These are phyloP conservation scores for Fragum fragum DNA, from an alignment of 2,888 invertebrate species.

Conservation along the genomic window DNA sequence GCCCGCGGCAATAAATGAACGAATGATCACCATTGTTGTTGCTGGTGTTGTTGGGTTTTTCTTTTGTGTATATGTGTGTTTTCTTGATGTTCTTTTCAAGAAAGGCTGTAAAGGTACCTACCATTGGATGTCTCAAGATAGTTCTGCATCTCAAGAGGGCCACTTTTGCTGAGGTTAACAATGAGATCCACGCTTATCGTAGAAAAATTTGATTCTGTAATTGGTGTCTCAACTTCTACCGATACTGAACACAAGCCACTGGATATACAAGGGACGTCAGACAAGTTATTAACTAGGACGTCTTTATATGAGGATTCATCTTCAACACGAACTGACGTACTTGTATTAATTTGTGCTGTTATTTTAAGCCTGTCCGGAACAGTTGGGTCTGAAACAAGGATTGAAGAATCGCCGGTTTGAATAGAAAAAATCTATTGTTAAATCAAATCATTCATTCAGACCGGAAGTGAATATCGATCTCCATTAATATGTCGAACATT, in stretches of 20 bases:
- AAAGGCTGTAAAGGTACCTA: too few species aligned
- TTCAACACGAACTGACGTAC: background rate
- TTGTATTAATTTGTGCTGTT: background rate
- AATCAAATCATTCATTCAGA: too few species aligned
- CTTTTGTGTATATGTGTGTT: too few species aligned
- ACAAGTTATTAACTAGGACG: background rate
- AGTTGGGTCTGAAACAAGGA: slow-evolving; percentile 3
- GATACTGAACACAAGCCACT: background rate
- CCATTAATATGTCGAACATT: too few species aligned
- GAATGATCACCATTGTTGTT: too few species aligned
- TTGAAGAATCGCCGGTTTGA: too few species aligned
- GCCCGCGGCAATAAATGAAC: too few species aligned
- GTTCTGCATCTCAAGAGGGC: background rate
- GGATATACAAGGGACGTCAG: background rate
- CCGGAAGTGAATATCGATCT: too few species aligned
- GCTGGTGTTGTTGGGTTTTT: too few species aligned
- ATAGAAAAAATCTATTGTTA: too few species aligned
- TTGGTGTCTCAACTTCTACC: background rate
- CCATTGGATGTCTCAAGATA: background rate
- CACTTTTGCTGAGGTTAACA: background rate
- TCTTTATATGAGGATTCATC: background rate
- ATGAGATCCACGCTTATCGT: background rate
- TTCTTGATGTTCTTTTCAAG: too few species aligned
- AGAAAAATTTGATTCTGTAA: background rate
- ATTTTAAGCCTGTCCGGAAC: background rate